Evolutionary conservation across 2,888 invertebrate species (phyloP), one percentile per base, ranked within the genome.

Genomic region (Muschampia plurimacula): DNA sequence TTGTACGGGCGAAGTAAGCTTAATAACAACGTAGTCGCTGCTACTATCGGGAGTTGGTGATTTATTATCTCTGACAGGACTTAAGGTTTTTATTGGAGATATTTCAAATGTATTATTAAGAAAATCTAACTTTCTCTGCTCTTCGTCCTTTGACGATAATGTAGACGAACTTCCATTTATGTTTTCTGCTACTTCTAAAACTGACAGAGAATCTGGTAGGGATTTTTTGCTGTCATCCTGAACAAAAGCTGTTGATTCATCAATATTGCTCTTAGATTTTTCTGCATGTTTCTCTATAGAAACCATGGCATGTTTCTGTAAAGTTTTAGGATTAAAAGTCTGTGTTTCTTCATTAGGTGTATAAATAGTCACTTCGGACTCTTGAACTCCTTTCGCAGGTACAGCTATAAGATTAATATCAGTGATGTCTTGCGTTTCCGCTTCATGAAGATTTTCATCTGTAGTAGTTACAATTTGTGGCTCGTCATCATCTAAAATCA

Each of bases 81-180:
- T 92, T 80, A 90, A 81, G 2, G 83, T 85, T 84, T 93, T 94
- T 74, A 96, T 96, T 0, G 96, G 96, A 0, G 96, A 96, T 84
- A 96, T 95, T 82, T 96, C 95, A 22, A 93, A 77, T 9, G 96
- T 96, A 75, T 93, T 92, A 78, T 95, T 93, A 15, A 96, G 82
- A 74, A 96, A 94, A 82, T 96, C 95, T 79, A 90, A 85, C 73
- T 95, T 91, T 77, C 93, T 89, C 75, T 90, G 86, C 44, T 81
- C 84, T 41, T 89, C 87, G 55, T 89, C 88, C 80, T 88, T 88
- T 15, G 84, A 86, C 0, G 95, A 93, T 10, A 67, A 55, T 63
- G 52, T 67, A 1, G 95, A 95, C 12, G 88, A 91, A 63, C 69
- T 76, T n/a, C 85, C 78, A 7, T 87, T 84, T n/a, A 22, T n/a